Conservation (phyloP, 2,888 invertebrate genomes). For the Trissolcus brochymenae region DNA sequence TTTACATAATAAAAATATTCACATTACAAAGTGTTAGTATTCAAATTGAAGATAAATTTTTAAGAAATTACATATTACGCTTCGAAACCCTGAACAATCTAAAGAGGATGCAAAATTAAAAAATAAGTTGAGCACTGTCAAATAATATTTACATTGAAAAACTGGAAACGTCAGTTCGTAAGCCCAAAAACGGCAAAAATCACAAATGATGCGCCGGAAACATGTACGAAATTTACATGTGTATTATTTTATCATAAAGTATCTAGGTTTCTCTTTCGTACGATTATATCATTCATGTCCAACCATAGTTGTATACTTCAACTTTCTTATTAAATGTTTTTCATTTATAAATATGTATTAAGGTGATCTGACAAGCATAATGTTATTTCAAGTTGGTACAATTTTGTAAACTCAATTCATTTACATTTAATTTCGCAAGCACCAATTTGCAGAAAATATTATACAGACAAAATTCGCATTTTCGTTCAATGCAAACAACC, state of each 20-base stretch:
- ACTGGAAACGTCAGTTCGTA: constrained; percentile 4
- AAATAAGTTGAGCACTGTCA: constrained; percentile 18
- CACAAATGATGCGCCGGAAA: constrained; percentile 72
- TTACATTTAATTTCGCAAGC: constrained; percentile 6
- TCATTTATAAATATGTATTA: constrained; percentile 76
- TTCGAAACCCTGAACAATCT: constrained; percentile 4
- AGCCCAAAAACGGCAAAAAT: constrained; percentile 73
- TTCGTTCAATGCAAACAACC: not conserved
- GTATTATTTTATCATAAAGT: constrained; percentile 74
- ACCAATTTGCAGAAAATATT: not conserved
- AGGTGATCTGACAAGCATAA: constrained; percentile 44
- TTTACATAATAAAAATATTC: not conserved
- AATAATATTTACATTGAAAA: constrained; percentile 28
- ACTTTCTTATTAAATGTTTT: constrained; percentile 75
- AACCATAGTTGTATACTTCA: constrained; percentile 75
- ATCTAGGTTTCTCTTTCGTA: constrained; percentile 70
- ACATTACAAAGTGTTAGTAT: not conserved
- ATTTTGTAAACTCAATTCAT: not conserved
- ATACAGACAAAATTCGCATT: too few relatives aligned
- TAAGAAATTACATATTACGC: constrained; percentile 11
- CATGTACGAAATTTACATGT: constrained; percentile 72
- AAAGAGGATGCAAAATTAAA: not conserved
- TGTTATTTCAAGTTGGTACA: constrained; percentile 5
- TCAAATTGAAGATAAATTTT: constrained; percentile 4
- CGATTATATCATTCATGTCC: constrained; percentile 75